These are phyloP conservation scores for Ctenomys sociabilis DNA, from an alignment of 2,113 vertebrate genomes.

Conservation along the genomic window DNA sequence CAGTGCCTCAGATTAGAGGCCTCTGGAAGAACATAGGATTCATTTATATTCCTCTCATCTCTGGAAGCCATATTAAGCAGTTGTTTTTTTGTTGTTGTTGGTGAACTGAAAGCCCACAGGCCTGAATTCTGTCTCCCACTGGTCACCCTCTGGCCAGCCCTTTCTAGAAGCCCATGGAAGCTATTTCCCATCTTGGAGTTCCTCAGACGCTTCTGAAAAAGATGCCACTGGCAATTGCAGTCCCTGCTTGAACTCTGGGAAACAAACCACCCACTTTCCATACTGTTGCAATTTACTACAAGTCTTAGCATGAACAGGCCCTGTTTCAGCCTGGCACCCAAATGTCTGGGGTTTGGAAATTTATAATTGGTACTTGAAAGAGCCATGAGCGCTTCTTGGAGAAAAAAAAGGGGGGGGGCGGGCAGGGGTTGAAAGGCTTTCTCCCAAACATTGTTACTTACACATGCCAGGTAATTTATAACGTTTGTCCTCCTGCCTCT, in stretches of 20 bases:
- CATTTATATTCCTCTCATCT: conserved; percentile 70
- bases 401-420: conserved; percentile 30
- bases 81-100: conserved; percentile 72
- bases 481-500: conserved; percentile 31
- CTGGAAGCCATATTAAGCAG: conserved; percentile 53
- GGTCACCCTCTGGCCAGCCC: conserved; percentile 21
- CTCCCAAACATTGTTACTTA: conserved; percentile 56
- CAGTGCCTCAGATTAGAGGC: conserved; percentile 62
- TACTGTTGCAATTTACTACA: conserved; percentile 79
- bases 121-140: conserved; percentile 59
- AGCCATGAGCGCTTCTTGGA: conserved; percentile 73
- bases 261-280: conserved; percentile 73
- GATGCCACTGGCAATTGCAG: conserved; percentile 70
- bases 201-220: conserved; percentile 39
- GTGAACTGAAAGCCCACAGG: conserved; percentile 39
- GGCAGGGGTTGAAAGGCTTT: conserved; percentile 67
- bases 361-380: conserved; percentile 81
- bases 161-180: background rate
- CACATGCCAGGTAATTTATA: conserved; percentile 64
- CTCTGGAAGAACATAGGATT: conserved; percentile 68
- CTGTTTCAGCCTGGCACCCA: conserved; percentile 80
- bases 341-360: conserved; percentile 78
- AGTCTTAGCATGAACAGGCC: conserved; percentile 82
- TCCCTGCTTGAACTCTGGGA: conserved; percentile 77
- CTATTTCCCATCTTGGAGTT: conserved; percentile 28